These are phyloP conservation scores for Neosilurus hyrtlii DNA, from an alignment of 2,797 vertebrate genomes.

Conservation along the genomic window DNA sequence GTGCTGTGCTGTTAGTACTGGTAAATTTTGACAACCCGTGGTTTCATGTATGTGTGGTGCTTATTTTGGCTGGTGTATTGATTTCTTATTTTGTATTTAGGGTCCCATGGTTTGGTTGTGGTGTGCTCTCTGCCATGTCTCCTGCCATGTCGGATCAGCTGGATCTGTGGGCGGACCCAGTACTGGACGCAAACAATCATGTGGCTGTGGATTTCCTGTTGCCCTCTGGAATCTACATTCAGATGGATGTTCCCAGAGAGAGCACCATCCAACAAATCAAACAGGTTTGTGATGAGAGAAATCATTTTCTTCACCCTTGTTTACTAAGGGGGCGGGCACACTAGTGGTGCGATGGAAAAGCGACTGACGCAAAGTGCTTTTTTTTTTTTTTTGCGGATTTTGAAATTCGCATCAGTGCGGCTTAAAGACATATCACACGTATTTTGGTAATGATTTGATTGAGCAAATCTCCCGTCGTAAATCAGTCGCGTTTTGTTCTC, in stretches of 20 bases:
- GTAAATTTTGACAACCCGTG: background rate
- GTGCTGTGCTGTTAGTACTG: background rate
- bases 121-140: slow-evolving; percentile 87
- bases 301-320: background rate
- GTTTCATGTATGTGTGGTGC: background rate
- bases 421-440: too few species aligned
- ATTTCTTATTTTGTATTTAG: slow-evolving; percentile 58
- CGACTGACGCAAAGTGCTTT: too few species aligned
- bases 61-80: background rate
- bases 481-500: too few species aligned
- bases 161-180: slow-evolving; percentile 94
- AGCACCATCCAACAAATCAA: slow-evolving; percentile 96
- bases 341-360: too few species aligned
- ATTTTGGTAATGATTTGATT: too few species aligned
- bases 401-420: too few species aligned
- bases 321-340: too few species aligned
- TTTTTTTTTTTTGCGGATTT: too few species aligned
- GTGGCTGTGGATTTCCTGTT: slow-evolving; percentile 92
- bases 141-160: slow-evolving; percentile 95
- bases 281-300: slow-evolving; percentile 72
- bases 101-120: slow-evolving; percentile 87
- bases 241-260: slow-evolving; percentile 91
- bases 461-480: too few species aligned
- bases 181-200: slow-evolving; percentile 79
- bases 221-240: slow-evolving; percentile 97